A percentile compares a stretch with the other conserved stretches of the same genome.
phyloP scores from a whole-genome alignment of 2,797 vertebrate species.

The Molothrus ater region DNA sequence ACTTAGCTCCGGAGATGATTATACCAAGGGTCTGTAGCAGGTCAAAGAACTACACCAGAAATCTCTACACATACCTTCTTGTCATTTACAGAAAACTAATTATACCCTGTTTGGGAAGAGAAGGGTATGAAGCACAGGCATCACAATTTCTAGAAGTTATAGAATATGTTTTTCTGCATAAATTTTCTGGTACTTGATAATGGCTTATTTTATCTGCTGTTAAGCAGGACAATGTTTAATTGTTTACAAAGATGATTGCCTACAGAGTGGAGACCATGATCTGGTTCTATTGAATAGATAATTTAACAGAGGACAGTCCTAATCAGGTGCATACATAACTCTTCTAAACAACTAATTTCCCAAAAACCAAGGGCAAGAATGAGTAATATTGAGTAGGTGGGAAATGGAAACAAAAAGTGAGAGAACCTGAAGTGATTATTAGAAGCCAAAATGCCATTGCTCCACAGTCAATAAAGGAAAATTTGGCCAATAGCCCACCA shows the following conservation, averaged over 20 bases:
- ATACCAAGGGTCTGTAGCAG: neutral
- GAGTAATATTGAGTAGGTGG: neutral
- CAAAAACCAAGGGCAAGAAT: neutral
- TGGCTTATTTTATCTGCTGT: neutral
- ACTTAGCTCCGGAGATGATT: neutral
- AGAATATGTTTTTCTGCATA: neutral
- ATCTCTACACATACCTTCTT: neutral
- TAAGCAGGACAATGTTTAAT: neutral
- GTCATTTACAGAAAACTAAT: neutral
- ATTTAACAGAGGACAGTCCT: neutral
- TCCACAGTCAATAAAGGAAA: neutral
- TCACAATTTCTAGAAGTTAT: neutral
- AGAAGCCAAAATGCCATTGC: neutral
- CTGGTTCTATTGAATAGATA: neutral
- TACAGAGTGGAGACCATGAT: neutral
- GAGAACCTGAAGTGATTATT: neutral
- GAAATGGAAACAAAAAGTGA: constrained; percentile 11
- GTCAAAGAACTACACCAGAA: neutral
- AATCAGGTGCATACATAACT: neutral
- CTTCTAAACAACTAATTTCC: neutral
- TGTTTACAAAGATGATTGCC: neutral
- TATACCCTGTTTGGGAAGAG: neutral
- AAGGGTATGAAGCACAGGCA: neutral
- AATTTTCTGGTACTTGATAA: neutral
- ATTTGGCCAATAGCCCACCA: neutral